Conservation (phyloP, 2,113 vertebrate species). For the Hystrix cristata region DNA sequence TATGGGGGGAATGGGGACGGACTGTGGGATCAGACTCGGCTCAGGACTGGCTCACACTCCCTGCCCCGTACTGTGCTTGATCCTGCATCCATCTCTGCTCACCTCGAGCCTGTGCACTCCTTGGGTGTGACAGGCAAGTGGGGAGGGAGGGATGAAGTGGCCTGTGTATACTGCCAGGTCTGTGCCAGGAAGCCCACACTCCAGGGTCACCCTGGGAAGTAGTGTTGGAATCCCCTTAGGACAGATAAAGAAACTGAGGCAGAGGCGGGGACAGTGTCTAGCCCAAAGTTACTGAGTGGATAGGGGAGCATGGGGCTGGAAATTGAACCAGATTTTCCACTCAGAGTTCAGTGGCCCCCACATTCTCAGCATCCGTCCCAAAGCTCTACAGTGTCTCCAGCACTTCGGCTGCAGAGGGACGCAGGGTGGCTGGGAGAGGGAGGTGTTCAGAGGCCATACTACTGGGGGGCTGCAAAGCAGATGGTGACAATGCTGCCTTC, state of each 20-base stretch:
- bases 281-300: accelerated
- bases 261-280: accelerated
- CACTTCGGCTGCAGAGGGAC: accelerated
- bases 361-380: accelerated
- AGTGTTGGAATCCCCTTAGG: accelerated
- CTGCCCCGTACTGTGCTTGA: accelerated
- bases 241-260: neutral
- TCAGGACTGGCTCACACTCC: accelerated
- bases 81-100: too few relatives aligned
- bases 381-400: accelerated
- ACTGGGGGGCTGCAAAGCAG: accelerated
- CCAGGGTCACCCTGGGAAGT: neutral
- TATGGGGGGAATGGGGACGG: neutral
- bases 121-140: accelerated
- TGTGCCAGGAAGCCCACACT: neutral
- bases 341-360: neutral
- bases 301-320: neutral
- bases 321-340: accelerated
- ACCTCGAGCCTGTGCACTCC: neutral
- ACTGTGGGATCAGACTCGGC: neutral
- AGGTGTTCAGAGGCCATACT: neutral
- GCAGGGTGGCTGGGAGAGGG: accelerated
- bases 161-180: accelerated
- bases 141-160: accelerated
- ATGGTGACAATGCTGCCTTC: accelerated